Conservation (phyloP, 2,797 vertebrate genomes). For the Microhierax caerulescens region DNA sequence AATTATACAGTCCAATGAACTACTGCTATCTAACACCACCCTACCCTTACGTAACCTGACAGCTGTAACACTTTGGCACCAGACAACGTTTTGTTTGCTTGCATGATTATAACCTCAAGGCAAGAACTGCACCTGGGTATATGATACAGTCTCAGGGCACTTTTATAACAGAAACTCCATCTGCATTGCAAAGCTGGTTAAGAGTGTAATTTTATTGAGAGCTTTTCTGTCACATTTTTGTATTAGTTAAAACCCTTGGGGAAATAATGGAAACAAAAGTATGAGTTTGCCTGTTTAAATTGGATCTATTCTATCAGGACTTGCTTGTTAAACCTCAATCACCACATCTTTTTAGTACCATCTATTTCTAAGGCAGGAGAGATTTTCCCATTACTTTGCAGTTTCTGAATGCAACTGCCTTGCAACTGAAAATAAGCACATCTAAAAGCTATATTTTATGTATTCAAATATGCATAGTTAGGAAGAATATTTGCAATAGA, state of each 20-base stretch:
- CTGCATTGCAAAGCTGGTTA: neutral
- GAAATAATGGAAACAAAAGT: neutral
- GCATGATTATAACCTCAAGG: conserved; percentile 4
- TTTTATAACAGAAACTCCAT: neutral
- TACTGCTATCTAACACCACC: conserved; percentile 3
- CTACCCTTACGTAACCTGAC: neutral
- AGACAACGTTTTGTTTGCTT: conserved; percentile 38
- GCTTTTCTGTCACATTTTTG: neutral
- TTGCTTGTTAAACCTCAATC: neutral
- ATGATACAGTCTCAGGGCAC: neutral
- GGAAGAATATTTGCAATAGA: neutral
- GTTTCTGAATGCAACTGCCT: neutral
- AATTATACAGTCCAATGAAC: conserved; percentile 29
- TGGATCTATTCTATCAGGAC: neutral
- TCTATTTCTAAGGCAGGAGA: neutral
- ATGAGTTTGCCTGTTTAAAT: neutral
- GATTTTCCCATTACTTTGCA: neutral
- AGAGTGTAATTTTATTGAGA: neutral
- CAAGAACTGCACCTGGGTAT: conserved; percentile 10
- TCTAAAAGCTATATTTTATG: neutral
- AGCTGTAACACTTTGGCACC: conserved; percentile 27
- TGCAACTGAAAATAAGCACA: neutral
- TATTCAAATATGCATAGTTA: neutral
- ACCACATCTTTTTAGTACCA: neutral
- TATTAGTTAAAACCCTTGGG: neutral